These are phyloP conservation scores for Ericerus pela DNA, from an alignment of 1,140 invertebrate genomes.

Conservation along the genomic window DNA sequence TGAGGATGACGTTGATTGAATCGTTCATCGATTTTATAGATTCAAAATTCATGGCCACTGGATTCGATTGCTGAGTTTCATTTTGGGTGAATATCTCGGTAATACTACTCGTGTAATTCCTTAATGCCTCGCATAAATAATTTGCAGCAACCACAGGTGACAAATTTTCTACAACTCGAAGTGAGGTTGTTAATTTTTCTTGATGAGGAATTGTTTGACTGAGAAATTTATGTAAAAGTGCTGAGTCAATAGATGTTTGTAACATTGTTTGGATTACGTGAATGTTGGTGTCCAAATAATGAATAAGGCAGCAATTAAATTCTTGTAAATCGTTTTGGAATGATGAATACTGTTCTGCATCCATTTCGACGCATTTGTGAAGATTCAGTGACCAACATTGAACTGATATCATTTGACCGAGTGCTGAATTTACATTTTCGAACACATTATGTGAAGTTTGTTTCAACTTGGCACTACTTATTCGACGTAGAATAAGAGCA, in stretches of 20 bases:
- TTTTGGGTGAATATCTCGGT: no score
- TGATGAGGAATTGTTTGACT: background rate
- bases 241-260: background rate
- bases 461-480: no score
- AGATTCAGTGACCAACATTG: background rate
- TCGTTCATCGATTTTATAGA: conserved; percentile 17
- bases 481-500: no score
- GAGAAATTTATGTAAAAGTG: background rate
- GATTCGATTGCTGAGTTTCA: no score
- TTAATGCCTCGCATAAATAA: background rate
- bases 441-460: no score
- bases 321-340: background rate
- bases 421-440: no score
- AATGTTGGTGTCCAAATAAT: background rate
- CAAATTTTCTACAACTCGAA: background rate
- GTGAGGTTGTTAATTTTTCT: background rate
- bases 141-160: background rate
- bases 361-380: background rate
- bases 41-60: background rate
- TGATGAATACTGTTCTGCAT: background rate
- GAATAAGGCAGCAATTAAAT: background rate
- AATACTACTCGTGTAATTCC: background rate
- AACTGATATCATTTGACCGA: background rate
- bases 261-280: background rate
- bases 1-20: conserved; percentile 20